phyloP scores from a whole-genome alignment of 1,140 invertebrate genomes.

The Tenebrio molitor region DNA sequence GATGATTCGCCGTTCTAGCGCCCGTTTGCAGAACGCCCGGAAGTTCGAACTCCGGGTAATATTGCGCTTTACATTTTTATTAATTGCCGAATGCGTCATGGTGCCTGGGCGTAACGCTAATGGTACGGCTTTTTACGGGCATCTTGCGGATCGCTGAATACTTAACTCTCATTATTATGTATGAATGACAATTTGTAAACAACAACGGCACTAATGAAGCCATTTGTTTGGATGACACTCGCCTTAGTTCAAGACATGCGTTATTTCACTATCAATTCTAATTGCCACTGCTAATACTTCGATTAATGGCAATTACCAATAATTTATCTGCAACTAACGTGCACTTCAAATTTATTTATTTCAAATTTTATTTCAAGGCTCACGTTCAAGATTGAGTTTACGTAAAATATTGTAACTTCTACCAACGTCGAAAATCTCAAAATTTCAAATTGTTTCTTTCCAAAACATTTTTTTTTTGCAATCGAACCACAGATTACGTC shows the following conservation, averaged over 20 bases:
- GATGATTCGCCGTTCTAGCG: background rate
- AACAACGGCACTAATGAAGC: conserved; percentile 48
- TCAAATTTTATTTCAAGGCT: no score
- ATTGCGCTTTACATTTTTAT: conserved; percentile 53
- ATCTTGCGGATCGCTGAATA: conserved; percentile 51
- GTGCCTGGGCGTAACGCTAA: conserved; percentile 56
- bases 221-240: conserved; percentile 43
- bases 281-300: no score
- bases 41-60: background rate
- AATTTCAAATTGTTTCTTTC: no score
- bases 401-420: no score
- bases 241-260: conserved; percentile 2
- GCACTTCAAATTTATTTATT: no score
- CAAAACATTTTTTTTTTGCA: no score
- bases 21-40: conserved; percentile 10
- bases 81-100: conserved; percentile 56
- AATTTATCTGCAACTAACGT: no score
- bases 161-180: conserved; percentile 48
- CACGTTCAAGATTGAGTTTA: no score
- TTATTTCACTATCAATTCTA: conserved; percentile 23
- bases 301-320: no score
- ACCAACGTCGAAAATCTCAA: no score
- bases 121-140: conserved; percentile 57
- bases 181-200: conserved; percentile 57
- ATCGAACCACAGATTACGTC: no score